Evolutionary conservation across 37 sponge, comb jelly and placozoan species (phyloP), one percentile per base, ranked within the genome.

Genomic region (Diacarnus erythraeanus): DNA sequence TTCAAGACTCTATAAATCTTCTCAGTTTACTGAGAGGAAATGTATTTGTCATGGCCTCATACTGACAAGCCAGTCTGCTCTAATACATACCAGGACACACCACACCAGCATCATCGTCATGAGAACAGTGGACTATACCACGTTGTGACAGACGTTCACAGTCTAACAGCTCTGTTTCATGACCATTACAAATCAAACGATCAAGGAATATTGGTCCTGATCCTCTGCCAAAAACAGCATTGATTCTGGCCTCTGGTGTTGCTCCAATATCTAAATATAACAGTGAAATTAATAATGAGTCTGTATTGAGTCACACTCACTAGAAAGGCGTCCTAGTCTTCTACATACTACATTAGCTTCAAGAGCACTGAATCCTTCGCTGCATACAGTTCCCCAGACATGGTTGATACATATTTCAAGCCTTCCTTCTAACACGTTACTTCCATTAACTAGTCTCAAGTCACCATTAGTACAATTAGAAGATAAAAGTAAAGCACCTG

Each of bases 381-480:
- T 22, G 77, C 85, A 84, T n/a, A 84, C 63, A 0, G 79, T 84
- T 0, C 85, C 79, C 78, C 79, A 84, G 27, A 71, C 85, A 71
- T 77, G 70, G 72, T 84, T 77, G 59, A 84, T 47, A 43, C 85
- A 84, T 9, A 84, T 34, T 35, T 84, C 85, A 37, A 83, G 76
- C 36, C 84, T 75, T 18, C 84, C 84, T 38, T 83, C 84, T 26
- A 31, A 25, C 15, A 38, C 47, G 9, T 58, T 63, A n/a, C 54
- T 30, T 10, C 77, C 77, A 37, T 68, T 64, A 22, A 51, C 69
- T 20, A 83, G 59, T 39, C 84, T 67, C 3, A 83, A 1, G 15
- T 43, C 41, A 33, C 84, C 77, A 58, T 66, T 34, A 20, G 23
- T 54, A 36, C 84, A 83, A 56, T 64, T 79, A 34, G 4, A 33